Base-by-base conservation (phyloP, 2,113 vertebrate species). In the Epinephelus lanceolatus region DNA sequence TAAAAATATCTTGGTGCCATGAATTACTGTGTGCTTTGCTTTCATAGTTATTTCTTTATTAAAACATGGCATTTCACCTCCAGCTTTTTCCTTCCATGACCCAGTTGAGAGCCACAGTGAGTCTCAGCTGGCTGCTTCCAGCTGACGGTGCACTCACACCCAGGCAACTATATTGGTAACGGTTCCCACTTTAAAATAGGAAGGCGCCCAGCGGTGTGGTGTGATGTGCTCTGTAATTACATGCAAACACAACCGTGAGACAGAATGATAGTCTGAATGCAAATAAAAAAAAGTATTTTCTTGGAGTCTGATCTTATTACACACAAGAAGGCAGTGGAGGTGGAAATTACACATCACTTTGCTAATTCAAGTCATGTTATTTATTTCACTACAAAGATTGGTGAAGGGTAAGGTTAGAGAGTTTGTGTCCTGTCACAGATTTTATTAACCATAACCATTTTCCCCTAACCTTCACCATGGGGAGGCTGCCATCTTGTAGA, bases 61-160 rank as follows among this genome's bases (percentile, higher is more conserved):
- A 76, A 73, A 85, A 69, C 40, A 27, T 53, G 51, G 27, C 65
- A 65, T 84, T 86, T 84, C 73, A 71, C 80, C 65, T 49, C 45
- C 40, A 61, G 71, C 71, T 49, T 59, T 70, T 56, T 74, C 80
- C 75, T 65, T 84, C 66, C 14, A 1, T 89, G 81, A 91, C 83
- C 84, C 69, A 75, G 49, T 79, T 78, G 61, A 69, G 71, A 71
- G 80, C 65, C 25, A 66, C 67, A 27, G 56, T 7, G 73, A 70
- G 59, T 61, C 78, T 78, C 76, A 75, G 81, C 78, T 37, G 78
- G 53, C 33, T 61, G 78, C 77, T 70, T 63, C 61, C 71, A 71
- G 84, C 81, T 86, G 90, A 89, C 61, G 21, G 40, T 76, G 86
- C 85, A 72, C 60, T 85, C 80, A 47, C 27, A 57, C 51, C 55